Percentiles rank a stretch among this genome's conserved stretches.
These are phyloP conservation scores for Otolemur crassicaudatus DNA, from an alignment of 2,797 vertebrate genomes.

Conservation along the genomic window DNA sequence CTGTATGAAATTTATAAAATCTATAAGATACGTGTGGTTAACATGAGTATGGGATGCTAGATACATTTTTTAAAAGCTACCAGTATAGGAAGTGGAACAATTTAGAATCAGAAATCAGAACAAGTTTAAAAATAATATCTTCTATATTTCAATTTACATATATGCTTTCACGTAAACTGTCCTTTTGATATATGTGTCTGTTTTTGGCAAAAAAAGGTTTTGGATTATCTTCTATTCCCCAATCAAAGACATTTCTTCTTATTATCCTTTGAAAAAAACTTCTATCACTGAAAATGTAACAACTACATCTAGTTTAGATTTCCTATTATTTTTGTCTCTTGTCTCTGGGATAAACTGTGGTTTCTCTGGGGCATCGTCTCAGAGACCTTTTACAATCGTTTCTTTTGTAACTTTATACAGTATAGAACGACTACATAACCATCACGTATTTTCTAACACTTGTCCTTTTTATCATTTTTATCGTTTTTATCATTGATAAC, in stretches of 20 bases:
- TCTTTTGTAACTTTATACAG: neutral
- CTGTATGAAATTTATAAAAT: neutral
- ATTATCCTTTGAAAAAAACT: neutral
- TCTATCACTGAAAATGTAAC: neutral
- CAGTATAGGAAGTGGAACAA: neutral
- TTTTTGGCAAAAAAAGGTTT: neutral
- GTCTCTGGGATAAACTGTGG: neutral
- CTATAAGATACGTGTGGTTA: neutral
- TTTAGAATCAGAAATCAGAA: neutral
- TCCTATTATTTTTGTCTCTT: neutral
- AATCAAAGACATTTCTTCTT: neutral
- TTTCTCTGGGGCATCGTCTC: neutral
- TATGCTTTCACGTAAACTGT: neutral
- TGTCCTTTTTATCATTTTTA: neutral
- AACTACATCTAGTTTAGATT: neutral
- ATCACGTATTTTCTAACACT: neutral
- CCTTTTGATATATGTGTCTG: neutral
- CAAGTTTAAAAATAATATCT: neutral
- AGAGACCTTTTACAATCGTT: neutral
- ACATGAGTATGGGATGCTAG: neutral
- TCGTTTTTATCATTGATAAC: too few relatives aligned
- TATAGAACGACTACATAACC: neutral
- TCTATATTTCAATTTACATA: neutral
- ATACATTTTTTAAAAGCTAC: neutral
- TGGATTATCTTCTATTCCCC: neutral